Base-by-base conservation (phyloP, 1,140 invertebrate species). In the Lepidurus apus region DNA sequence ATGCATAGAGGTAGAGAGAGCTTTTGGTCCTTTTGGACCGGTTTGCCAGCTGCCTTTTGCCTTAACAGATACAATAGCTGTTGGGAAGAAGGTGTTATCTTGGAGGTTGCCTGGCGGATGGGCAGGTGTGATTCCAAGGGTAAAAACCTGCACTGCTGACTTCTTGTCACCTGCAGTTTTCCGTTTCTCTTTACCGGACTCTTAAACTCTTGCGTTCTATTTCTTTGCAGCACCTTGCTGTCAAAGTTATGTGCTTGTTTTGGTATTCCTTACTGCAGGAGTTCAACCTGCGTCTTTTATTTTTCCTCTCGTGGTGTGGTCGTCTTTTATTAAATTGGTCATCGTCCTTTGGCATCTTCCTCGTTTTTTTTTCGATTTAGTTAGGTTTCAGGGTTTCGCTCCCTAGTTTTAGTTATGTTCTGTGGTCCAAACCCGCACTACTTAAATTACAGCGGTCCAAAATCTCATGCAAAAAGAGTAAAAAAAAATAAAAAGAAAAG, bases 81-180 rank as follows among this genome's bases (percentile, higher is more conserved):
- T 65, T 21, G 53, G 13, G 53, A 65, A 65, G 53, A 65, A 65
- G 53, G 53, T 65, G n/a, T 65, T 65, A 65, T 65, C 53, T 65
- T 65, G 53, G 53, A 65, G 13, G 53, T 65, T 65, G 13, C 53
- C 53, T 21, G 21, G 53, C 53, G 53, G 53, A 65, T 65, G 21
- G 53, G 53, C 53, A 65, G 53, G 53, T 65, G 53, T 65, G 53
- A 65, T 65, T 65, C 53, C 53, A 65, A 65, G 53, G 53, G 53
- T 65, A 65, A 21, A 65, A 13, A 65, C 34, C 53, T 65, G 53
- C 53, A 65, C 53, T 65, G 53, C 53, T 0, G 53, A 65, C 53
- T 65, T 65, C 53, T 65, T 65, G 53, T 65, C 53, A 65, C 53
- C 53, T 65, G 53, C 53, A 65, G 53, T 65, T 21, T 3, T 65